Conservation (phyloP, 2,113 vertebrate genomes). For the Chlorocebus sabaeus region DNA sequence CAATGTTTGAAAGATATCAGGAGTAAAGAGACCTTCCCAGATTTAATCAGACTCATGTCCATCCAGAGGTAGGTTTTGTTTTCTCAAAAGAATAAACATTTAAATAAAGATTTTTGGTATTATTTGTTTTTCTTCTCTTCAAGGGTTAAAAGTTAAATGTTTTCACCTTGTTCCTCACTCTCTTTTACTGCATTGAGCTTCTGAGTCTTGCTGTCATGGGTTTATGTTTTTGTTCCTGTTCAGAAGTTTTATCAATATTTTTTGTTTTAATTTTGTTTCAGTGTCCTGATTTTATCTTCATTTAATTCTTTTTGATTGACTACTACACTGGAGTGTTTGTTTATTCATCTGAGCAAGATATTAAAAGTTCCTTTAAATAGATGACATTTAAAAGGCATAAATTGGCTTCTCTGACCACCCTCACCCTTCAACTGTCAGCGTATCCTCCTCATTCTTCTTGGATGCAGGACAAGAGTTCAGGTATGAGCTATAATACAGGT, state of each 20-base stretch:
- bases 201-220: constrained; percentile 61
- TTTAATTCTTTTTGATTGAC: constrained; percentile 82
- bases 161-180: constrained; percentile 51
- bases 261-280: constrained; percentile 80
- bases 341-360: not conserved
- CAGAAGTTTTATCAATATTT: constrained; percentile 81
- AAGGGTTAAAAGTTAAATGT: constrained; percentile 76
- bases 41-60: constrained; percentile 75
- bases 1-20: constrained; percentile 87
- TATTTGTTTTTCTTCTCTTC: constrained; percentile 87
- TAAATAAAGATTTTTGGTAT: constrained; percentile 90
- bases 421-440: no score
- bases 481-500: no score
- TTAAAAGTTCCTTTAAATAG: not conserved
- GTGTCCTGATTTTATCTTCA: constrained; percentile 84
- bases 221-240: constrained; percentile 71
- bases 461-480: no score
- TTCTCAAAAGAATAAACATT: constrained; percentile 87
- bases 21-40: constrained; percentile 77
- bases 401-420: no score
- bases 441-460: no score
- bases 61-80: constrained; percentile 88
- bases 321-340: not conserved
- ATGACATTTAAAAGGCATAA: not conserved
- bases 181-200: constrained; percentile 61